phyloP scores from a whole-genome alignment of 1,140 invertebrate genomes.

The Caenorhabditis brenneri region DNA sequence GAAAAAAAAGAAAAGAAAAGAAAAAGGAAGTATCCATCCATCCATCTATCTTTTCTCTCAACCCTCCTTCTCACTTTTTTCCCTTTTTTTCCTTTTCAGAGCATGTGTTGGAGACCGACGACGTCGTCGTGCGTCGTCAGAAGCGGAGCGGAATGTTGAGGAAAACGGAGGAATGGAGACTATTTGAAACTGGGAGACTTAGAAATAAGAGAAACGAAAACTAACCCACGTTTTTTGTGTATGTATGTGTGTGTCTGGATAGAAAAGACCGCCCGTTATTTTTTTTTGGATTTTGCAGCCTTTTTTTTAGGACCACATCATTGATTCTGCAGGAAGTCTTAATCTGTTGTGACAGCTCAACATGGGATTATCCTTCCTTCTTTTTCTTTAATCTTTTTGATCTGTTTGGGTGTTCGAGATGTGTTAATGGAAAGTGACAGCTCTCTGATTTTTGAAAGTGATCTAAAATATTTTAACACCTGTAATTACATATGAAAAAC shows the following conservation, averaged over 20 bases:
- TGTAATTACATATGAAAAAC: no score
- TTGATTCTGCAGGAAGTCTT: background rate
- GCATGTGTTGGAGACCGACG: constrained; percentile 22
- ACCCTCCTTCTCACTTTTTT: background rate
- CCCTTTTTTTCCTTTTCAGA: background rate
- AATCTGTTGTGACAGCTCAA: background rate
- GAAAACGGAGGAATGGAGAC: no score
- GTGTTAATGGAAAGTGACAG: background rate
- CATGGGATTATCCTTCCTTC: background rate
- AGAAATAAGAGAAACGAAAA: constrained; percentile 41
- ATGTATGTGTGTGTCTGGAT: background rate
- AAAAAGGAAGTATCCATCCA: constrained; percentile 27
- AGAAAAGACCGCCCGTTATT: constrained; percentile 15
- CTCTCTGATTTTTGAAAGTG: background rate
- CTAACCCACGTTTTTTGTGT: constrained; percentile 39
- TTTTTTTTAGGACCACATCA: constrained; percentile 1
- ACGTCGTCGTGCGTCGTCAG: background rate
- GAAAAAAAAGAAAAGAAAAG: constrained; percentile 18
- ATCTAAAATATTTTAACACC: background rate
- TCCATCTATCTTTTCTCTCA: constrained; percentile 35
- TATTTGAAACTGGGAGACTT: constrained; percentile 4
- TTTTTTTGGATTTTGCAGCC: constrained; percentile 20
- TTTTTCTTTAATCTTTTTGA: background rate
- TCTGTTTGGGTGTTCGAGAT: background rate
- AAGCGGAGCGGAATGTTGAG: constrained; percentile 30